Conservation (phyloP, 2,797 vertebrate species). For the Aotus griseimembra region DNA sequence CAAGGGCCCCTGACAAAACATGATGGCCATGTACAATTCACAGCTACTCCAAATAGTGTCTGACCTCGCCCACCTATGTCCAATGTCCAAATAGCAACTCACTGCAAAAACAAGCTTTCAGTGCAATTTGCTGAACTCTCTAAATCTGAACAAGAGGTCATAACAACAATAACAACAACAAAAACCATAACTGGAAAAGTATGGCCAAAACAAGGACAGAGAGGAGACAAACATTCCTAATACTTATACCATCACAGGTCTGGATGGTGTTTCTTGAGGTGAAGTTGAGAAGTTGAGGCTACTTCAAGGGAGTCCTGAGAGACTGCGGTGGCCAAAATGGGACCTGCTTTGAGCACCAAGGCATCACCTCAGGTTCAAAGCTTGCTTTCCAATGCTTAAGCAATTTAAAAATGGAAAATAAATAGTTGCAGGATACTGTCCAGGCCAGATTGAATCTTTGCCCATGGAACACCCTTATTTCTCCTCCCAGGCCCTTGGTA, state of each 20-base stretch:
- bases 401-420: neutral
- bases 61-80: rapidly evolving
- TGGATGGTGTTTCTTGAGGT: neutral
- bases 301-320: neutral
- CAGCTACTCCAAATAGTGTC: neutral
- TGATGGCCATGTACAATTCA: neutral
- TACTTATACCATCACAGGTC: neutral
- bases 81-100: neutral
- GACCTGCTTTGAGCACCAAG: neutral
- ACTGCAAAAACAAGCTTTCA: neutral
- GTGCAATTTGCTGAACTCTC: neutral
- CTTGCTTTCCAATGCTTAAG: neutral
- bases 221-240: neutral
- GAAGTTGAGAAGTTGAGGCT: neutral
- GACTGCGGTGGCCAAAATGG: neutral
- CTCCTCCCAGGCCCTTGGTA: neutral
- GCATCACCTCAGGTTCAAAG: neutral
- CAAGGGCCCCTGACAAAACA: neutral
- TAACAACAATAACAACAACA: neutral
- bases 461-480: neutral
- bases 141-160: neutral
- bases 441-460: neutral
- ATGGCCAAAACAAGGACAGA: neutral
- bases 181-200: neutral
- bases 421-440: neutral